phyloP scores from a whole-genome alignment of 1,140 invertebrate species.

The Drosophila lacteicornis region DNA sequence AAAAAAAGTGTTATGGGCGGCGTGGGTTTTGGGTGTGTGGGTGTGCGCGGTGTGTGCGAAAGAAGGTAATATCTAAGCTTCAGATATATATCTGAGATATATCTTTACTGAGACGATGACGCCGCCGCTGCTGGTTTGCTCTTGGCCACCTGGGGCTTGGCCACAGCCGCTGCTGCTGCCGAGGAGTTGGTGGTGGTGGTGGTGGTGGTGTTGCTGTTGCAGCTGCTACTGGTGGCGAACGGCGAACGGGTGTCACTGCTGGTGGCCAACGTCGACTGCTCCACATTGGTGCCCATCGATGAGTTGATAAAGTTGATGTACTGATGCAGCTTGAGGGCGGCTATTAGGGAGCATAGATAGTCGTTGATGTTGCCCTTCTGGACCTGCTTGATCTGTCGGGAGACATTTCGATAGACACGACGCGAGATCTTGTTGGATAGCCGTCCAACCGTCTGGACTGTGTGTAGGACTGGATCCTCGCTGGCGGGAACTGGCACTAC shows the following conservation, averaged over 20 bases:
- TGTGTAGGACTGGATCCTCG: slow-evolving; percentile 89
- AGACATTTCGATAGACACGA: slow-evolving; percentile 88
- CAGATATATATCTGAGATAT: slow-evolving; percentile 9
- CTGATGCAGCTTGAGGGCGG: slow-evolving; percentile 87
- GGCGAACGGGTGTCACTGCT: slow-evolving; percentile 55
- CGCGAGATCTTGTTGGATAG: slow-evolving; percentile 89
- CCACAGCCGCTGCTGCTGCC: slow-evolving; percentile 1
- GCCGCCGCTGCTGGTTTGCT: slow-evolving; percentile 48
- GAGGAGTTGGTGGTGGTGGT: slow-evolving; percentile 20
- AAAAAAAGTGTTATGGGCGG: slow-evolving; percentile 20
- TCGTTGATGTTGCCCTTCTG: slow-evolving; percentile 87
- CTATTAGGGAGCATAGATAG: slow-evolving; percentile 87
- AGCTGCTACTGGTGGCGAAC: slow-evolving; percentile 22
- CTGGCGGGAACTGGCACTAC: slow-evolving; percentile 87
- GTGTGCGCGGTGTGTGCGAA: not conserved
- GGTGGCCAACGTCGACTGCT: slow-evolving; percentile 68
- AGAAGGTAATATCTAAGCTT: slow-evolving; percentile 31
- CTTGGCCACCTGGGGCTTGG: slow-evolving; percentile 29
- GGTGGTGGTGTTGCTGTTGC: not conserved
- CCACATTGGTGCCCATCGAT: slow-evolving; percentile 83
- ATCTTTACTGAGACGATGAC: slow-evolving; percentile 31
- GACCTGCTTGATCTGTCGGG: slow-evolving; percentile 87
- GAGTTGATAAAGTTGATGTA: slow-evolving; percentile 86
- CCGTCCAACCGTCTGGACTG: slow-evolving; percentile 89
- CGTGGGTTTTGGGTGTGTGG: not conserved